phyloP scores from a whole-genome alignment of 2,888 invertebrate genomes.

The Apomyelois bistriatella region DNA sequence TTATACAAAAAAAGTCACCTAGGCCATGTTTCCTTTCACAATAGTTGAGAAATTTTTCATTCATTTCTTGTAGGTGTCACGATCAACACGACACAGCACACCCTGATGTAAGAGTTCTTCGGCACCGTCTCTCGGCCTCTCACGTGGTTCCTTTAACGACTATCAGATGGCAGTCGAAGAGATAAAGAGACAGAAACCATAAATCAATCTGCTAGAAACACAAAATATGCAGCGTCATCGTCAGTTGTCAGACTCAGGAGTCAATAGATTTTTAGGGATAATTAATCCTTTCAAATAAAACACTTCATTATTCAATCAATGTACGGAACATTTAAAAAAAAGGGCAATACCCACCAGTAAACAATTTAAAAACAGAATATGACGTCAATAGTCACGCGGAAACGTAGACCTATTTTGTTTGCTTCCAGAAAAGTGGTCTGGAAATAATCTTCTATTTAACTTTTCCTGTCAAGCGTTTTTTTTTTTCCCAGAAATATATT shows the following conservation, averaged over 20 bases:
- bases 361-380: not conserved
- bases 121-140: too few relatives aligned
- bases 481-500: slow-evolving; percentile 23
- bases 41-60: too few relatives aligned
- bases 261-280: slow-evolving; percentile 3
- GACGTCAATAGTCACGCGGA: not conserved
- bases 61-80: too few relatives aligned
- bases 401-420: slow-evolving; percentile 21
- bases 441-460: slow-evolving; percentile 27
- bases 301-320: slow-evolving; percentile 1
- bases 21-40: too few relatives aligned
- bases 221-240: not conserved
- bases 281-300: slow-evolving; percentile 4
- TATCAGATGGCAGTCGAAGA: too few relatives aligned
- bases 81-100: too few relatives aligned
- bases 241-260: not conserved
- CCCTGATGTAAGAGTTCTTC: too few relatives aligned
- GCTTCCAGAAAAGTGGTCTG: slow-evolving; percentile 24
- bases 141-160: too few relatives aligned
- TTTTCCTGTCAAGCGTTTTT: slow-evolving; percentile 34
- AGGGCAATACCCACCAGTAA: not conserved
- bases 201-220: not conserved
- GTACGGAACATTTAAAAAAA: not conserved
- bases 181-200: not conserved
- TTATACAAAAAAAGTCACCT: too few relatives aligned